These are phyloP conservation scores for Anomalospiza imberbis DNA, from an alignment of 2,797 vertebrate species.

Conservation along the genomic window DNA sequence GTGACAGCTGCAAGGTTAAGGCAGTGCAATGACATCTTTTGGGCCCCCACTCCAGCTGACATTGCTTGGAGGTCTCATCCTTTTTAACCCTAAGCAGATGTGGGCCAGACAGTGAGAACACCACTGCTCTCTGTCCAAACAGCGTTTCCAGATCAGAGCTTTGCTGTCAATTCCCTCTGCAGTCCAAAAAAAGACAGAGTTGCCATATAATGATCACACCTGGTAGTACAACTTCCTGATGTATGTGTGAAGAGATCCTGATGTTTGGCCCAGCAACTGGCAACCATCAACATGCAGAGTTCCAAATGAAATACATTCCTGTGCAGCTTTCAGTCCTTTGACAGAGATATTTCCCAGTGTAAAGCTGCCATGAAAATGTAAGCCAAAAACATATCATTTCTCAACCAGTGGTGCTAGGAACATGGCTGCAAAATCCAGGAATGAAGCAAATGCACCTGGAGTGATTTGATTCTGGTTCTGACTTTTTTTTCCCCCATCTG, in stretches of 20 bases:
- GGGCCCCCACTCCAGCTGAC: not conserved
- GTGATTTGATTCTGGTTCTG: not conserved
- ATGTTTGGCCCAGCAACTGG: not conserved
- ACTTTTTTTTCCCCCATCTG: not conserved
- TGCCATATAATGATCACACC: not conserved
- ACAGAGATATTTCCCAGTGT: slow-evolving; percentile 10
- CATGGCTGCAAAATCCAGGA: not conserved
- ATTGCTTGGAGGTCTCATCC: not conserved
- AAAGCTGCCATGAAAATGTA: not conserved
- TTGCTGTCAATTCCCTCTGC: not conserved
- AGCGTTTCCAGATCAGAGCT: not conserved
- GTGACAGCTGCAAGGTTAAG: not conserved
- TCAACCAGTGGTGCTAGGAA: not conserved
- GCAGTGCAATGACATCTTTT: not conserved
- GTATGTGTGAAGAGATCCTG: slow-evolving; percentile 8
- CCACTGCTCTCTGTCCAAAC: not conserved
- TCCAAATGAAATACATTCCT: slow-evolving; percentile 9
- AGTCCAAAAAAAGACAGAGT: not conserved
- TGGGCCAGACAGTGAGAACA: not conserved
- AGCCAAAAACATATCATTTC: not conserved
- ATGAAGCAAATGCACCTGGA: not conserved
- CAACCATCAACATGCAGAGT: not conserved
- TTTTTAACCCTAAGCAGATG: not conserved
- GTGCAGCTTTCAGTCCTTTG: not conserved
- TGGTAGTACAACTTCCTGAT: not conserved